These are phyloP conservation scores for Lithobates pipiens DNA, from an alignment of 2,797 vertebrate genomes.

Conservation along the genomic window DNA sequence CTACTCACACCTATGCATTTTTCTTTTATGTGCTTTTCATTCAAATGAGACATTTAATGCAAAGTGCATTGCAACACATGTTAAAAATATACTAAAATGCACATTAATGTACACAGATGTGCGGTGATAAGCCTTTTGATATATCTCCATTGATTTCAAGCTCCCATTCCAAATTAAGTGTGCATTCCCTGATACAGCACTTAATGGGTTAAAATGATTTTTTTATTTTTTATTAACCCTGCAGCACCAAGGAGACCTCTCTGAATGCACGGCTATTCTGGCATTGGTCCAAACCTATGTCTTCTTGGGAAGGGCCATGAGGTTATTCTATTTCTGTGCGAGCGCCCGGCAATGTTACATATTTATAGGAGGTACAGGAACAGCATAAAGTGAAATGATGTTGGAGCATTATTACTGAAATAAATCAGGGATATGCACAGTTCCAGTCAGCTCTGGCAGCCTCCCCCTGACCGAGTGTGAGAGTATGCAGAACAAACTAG, in stretches of 20 bases:
- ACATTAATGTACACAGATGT: too few relatives aligned
- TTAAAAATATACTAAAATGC: too few relatives aligned
- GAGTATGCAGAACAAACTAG: constrained; percentile 44
- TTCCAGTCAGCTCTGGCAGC: constrained; percentile 56
- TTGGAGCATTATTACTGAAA: constrained; percentile 61
- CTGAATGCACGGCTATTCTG: constrained; percentile 28
- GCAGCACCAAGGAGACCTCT: not conserved
- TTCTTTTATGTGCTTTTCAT: too few relatives aligned
- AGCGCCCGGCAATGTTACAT: constrained; percentile 59
- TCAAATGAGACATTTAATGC: too few relatives aligned
- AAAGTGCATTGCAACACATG: too few relatives aligned
- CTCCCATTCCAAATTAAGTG: too few relatives aligned
- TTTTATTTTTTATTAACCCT: constrained; percentile 51
- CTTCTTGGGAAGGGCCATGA: constrained; percentile 57
- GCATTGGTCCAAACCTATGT: constrained; percentile 25
- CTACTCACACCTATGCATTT: too few relatives aligned
- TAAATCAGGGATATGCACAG: constrained; percentile 60
- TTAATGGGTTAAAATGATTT: constrained; percentile 7
- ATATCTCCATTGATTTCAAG: too few relatives aligned
- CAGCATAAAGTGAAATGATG: constrained; percentile 62
- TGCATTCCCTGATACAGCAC: not conserved
- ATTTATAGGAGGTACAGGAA: constrained; percentile 62
- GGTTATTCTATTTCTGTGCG: constrained; percentile 59
- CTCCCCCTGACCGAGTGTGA: constrained; percentile 42
- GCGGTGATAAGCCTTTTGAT: too few relatives aligned